Evolutionary conservation across 2,888 invertebrate genomes (phyloP).

Genomic region (Onthophagus sagittarius): DNA sequence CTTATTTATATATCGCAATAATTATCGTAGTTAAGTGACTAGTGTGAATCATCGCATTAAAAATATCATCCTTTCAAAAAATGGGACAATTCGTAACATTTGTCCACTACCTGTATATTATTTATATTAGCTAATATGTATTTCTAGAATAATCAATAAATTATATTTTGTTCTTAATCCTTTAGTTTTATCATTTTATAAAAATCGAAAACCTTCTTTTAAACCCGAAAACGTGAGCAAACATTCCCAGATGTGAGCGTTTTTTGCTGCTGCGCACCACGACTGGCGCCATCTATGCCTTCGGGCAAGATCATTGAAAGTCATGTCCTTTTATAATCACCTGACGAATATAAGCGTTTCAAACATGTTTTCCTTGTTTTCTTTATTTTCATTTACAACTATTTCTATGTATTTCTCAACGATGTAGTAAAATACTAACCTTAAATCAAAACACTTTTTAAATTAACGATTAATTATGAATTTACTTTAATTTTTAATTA

Average conservation of each 20-base stretch:
- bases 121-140: constrained; percentile 48
- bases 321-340: neutral
- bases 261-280: neutral
- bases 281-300: neutral
- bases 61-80: constrained; percentile 1
- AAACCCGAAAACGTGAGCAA: neutral
- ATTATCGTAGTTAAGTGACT: constrained; percentile 40
- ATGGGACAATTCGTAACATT: constrained; percentile 27
- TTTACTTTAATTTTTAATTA: too few species aligned
- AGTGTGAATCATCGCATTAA: constrained; percentile 37
- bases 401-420: too few species aligned
- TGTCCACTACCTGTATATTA: constrained; percentile 43
- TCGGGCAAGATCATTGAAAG: neutral
- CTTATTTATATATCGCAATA: constrained; percentile 51
- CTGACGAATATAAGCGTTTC: neutral
- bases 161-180: constrained; percentile 49
- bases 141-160: constrained; percentile 50
- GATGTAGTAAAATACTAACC: too few species aligned
- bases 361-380: neutral
- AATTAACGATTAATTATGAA: too few species aligned
- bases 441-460: too few species aligned
- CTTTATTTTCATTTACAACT: neutral
- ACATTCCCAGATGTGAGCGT: neutral
- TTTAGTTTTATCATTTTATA: neutral
- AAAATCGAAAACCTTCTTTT: neutral